phyloP scores from a whole-genome alignment of 2,113 vertebrate species.

The Sardina pilchardus region DNA sequence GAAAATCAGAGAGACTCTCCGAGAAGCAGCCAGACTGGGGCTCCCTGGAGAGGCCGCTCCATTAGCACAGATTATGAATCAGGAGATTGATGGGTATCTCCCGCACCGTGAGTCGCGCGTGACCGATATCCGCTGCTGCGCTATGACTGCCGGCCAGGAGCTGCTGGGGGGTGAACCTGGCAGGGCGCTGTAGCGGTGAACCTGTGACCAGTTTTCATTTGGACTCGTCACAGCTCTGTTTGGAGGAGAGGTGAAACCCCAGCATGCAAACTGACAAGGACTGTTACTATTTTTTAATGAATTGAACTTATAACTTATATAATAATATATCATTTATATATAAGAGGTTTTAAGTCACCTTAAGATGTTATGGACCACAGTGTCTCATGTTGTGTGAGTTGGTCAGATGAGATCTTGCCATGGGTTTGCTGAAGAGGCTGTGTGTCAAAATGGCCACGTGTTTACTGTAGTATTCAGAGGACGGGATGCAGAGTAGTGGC shows the following conservation, averaged over 20 bases:
- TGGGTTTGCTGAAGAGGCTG: neutral
- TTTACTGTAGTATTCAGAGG: neutral
- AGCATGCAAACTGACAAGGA: neutral
- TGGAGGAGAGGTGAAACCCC: neutral
- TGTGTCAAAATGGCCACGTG: neutral
- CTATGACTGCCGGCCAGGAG: neutral
- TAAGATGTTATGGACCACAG: neutral
- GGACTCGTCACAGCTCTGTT: neutral
- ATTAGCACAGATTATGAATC: slow-evolving; percentile 5
- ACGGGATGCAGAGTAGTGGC: neutral
- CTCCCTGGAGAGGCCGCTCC: slow-evolving; percentile 4
- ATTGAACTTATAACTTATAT: too few species aligned
- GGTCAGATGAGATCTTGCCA: neutral
- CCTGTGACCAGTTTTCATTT: neutral
- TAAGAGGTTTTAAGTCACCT: neutral
- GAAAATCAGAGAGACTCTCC: neutral
- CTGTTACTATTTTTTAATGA: too few species aligned
- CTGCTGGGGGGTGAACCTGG: neutral
- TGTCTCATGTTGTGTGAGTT: neutral
- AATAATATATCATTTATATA: neutral
- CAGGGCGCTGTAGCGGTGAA: neutral
- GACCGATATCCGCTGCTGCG: neutral
- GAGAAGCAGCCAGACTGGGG: neutral
- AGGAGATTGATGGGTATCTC: neutral
- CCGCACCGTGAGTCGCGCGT: neutral